A percentile compares a stretch with the other conserved stretches of the same genome.
Evolutionary conservation across 2,113 vertebrate genomes (phyloP).

Genomic region (Elaphurus davidianus): DNA sequence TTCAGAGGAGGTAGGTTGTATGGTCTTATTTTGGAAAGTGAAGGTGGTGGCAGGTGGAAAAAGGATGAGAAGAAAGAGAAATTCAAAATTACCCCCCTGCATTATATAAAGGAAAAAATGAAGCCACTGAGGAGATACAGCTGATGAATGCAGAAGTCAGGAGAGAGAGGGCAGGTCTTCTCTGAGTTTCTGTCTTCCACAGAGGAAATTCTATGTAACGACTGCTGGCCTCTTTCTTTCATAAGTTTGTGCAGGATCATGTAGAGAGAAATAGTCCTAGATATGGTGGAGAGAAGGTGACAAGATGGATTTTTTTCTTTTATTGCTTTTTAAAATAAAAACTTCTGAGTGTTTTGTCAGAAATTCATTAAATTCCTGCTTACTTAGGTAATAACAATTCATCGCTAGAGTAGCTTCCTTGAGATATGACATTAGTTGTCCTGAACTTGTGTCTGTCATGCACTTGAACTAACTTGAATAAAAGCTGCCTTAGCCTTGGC

Average conservation of each 20-base stretch:
- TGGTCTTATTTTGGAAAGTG: background rate
- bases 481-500: background rate
- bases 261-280: background rate
- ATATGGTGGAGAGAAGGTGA: background rate
- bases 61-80: background rate
- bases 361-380: background rate
- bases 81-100: background rate
- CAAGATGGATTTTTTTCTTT: background rate
- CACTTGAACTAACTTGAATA: background rate
- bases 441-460: background rate
- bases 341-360: background rate
- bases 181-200: background rate
- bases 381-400: background rate
- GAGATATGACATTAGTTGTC: background rate
- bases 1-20: background rate
- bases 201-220: background rate
- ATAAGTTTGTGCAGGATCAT: background rate
- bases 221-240: background rate
- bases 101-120: background rate
- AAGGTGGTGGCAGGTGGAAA: background rate
- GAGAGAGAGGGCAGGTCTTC: fast-evolving
- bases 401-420: background rate
- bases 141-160: background rate
- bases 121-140: background rate
- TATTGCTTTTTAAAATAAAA: background rate